These are phyloP conservation scores for Crotophaga sulcirostris DNA, from an alignment of 2,113 vertebrate species.

Conservation along the genomic window DNA sequence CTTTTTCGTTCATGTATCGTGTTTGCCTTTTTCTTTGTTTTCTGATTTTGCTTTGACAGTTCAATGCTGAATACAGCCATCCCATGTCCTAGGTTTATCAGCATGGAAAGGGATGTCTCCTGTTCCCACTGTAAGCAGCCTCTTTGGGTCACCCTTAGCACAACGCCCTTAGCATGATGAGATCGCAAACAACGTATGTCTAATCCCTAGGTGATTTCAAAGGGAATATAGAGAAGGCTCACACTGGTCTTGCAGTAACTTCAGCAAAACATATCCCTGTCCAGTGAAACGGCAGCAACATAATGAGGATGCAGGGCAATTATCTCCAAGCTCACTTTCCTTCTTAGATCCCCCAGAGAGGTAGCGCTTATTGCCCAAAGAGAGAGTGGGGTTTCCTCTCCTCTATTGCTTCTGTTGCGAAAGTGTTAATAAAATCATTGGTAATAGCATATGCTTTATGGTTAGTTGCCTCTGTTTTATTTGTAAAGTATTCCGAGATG, in stretches of 20 bases:
- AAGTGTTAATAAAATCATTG: background rate
- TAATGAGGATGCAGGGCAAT: background rate
- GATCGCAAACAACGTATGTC: background rate
- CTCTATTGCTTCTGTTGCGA: background rate
- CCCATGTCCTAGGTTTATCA: background rate
- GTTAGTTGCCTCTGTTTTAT: conserved; percentile 20
- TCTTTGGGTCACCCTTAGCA: background rate
- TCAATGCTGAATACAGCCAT: background rate
- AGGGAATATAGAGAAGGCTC: background rate
- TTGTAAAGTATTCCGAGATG: background rate
- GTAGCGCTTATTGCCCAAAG: background rate
- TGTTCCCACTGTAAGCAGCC: background rate
- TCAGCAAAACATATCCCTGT: background rate
- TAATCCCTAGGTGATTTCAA: background rate
- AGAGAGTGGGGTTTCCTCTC: background rate
- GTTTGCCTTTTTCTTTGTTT: background rate
- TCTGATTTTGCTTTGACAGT: background rate
- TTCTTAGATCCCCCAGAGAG: background rate
- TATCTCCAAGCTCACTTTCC: background rate
- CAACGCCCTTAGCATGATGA: background rate
- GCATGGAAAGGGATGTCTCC: background rate
- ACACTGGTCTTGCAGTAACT: background rate
- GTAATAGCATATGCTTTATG: background rate
- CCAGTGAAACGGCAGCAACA: background rate
- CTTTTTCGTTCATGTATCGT: background rate